phyloP scores from a whole-genome alignment of 2,888 invertebrate species.

The Drosophila peninsularis region DNA sequence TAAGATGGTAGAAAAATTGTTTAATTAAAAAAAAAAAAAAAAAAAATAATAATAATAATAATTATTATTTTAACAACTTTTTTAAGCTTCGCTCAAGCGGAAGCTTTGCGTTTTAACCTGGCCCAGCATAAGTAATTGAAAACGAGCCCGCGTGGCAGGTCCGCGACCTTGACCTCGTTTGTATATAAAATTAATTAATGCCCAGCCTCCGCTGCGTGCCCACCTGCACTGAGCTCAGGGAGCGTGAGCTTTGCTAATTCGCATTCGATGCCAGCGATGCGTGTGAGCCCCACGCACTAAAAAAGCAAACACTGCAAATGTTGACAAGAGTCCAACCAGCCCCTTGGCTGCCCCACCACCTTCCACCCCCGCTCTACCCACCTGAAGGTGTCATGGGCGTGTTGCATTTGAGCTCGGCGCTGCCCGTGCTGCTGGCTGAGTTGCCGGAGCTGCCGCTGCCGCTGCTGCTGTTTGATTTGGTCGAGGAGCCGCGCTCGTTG shows the following conservation, averaged over 20 bases:
- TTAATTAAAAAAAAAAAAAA: too few species aligned
- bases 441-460: slow-evolving; percentile 82
- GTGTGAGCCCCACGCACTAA: slow-evolving; percentile 41
- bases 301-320: slow-evolving; percentile 50
- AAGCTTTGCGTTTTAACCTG: slow-evolving; percentile 19
- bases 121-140: slow-evolving; percentile 49
- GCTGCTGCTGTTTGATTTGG: slow-evolving; percentile 83
- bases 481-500: slow-evolving; percentile 82
- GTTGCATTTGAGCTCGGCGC: slow-evolving; percentile 82
- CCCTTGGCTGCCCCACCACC: not conserved
- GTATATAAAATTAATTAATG: slow-evolving; percentile 68
- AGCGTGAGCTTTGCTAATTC: slow-evolving; percentile 57
- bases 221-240: slow-evolving; percentile 15
- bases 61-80: not conserved
- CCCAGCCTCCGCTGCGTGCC: not conserved
- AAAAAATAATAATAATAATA: too few species aligned
- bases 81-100: not conserved
- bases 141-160: slow-evolving; percentile 40
- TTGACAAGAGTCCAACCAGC: slow-evolving; percentile 11
- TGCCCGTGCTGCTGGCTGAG: slow-evolving; percentile 79
- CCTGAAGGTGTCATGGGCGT: slow-evolving; percentile 84
- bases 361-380: slow-evolving; percentile 43
- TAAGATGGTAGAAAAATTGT: too few species aligned
- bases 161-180: slow-evolving; percentile 65
- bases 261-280: slow-evolving; percentile 70